Percentiles rank a stretch among this genome's conserved stretches.
Conservation (phyloP, 2,113 vertebrate genomes). For the Piaya cayana region DNA sequence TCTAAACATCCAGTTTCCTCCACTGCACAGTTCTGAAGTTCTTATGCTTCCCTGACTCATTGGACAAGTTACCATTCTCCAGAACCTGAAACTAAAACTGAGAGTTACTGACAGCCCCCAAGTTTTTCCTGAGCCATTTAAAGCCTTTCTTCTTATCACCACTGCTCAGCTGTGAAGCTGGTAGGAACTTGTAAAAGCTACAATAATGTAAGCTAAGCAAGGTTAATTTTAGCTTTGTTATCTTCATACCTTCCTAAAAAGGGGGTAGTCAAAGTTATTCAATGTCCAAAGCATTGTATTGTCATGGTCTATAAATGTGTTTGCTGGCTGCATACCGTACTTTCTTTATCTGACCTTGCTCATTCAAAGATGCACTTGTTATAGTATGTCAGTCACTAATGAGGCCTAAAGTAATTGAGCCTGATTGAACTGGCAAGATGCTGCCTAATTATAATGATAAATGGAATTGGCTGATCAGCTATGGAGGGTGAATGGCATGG, state of each 20-base stretch:
- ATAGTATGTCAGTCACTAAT: constrained; percentile 87
- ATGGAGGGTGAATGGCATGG: constrained; percentile 77
- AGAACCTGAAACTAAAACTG: neutral
- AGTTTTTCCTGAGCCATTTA: neutral
- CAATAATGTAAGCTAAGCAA: constrained; percentile 38
- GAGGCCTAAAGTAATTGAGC: constrained; percentile 88
- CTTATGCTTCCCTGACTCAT: neutral
- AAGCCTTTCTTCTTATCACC: neutral
- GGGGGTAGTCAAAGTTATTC: neutral
- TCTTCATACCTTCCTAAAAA: constrained; percentile 15
- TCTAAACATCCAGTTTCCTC: neutral
- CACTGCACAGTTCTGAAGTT: neutral
- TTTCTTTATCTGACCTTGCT: constrained; percentile 79
- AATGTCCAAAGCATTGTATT: constrained; percentile 15
- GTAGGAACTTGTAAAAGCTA: neutral
- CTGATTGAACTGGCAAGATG: constrained; percentile 88
- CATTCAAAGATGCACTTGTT: constrained; percentile 76
- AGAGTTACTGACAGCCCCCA: neutral
- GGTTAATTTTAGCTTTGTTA: constrained; percentile 34
- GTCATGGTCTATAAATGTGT: constrained; percentile 40
- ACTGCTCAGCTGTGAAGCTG: neutral
- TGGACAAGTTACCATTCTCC: neutral
- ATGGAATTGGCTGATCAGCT: constrained; percentile 84
- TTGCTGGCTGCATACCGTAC: constrained; percentile 58
- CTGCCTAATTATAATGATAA: constrained; percentile 90